These are phyloP conservation scores for Argyrosomus japonicus DNA, from an alignment of 2,113 vertebrate genomes.

Conservation along the genomic window DNA sequence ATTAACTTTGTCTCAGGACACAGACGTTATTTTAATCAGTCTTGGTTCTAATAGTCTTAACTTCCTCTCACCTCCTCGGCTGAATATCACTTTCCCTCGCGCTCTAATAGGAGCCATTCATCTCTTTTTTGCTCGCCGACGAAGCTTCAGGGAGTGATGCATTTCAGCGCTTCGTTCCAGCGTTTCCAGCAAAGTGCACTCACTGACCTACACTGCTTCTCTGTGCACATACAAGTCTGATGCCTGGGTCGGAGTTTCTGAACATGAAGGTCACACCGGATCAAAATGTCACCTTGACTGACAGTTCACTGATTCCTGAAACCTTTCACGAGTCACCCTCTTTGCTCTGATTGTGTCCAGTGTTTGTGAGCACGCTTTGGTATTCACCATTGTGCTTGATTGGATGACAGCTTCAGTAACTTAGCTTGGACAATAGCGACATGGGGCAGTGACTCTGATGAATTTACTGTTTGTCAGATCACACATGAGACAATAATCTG, in stretches of 20 bases:
- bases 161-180: constrained; percentile 21
- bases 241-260: background rate
- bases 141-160: constrained; percentile 15
- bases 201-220: background rate
- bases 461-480: too few relatives aligned
- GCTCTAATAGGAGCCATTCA: constrained; percentile 45
- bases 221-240: background rate
- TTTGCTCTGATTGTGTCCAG: too few relatives aligned
- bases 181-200: background rate
- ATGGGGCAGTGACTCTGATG: too few relatives aligned
- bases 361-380: too few relatives aligned
- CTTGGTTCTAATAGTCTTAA: constrained; percentile 12
- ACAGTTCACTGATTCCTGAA: too few relatives aligned
- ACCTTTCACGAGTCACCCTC: too few relatives aligned
- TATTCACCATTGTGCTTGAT: too few relatives aligned
- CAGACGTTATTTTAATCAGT: constrained; percentile 27
- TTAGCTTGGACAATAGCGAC: too few relatives aligned
- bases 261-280: constrained; percentile 10
- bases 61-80: constrained; percentile 12
- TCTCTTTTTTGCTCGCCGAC: background rate
- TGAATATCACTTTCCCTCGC: constrained; percentile 23
- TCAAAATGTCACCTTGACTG: background rate
- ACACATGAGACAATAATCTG: too few relatives aligned
- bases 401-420: too few relatives aligned
- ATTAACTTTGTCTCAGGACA: constrained; percentile 34